These are phyloP conservation scores for Melitaea cinxia DNA, from an alignment of 1,140 invertebrate genomes.

Conservation along the genomic window DNA sequence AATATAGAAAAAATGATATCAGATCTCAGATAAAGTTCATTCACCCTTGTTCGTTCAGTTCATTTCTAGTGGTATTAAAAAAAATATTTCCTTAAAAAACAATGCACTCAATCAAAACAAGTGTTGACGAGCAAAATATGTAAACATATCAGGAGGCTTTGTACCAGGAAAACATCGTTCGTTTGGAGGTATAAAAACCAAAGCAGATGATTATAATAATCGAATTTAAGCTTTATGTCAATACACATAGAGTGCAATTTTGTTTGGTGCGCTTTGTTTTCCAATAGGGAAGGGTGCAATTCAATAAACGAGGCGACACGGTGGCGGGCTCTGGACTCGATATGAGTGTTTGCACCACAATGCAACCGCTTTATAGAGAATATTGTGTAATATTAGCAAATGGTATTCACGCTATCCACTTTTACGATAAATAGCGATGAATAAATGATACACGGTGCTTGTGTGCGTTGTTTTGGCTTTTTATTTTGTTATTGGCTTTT, in stretches of 20 bases:
- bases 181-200: constrained; percentile 13
- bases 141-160: constrained; percentile 24
- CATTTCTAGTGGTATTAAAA: too few species aligned
- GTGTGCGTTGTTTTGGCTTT: neutral
- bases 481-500: neutral
- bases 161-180: constrained; percentile 27
- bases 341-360: constrained; percentile 39
- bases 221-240: constrained; percentile 6
- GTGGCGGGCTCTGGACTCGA: constrained; percentile 37
- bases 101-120: constrained; percentile 15
- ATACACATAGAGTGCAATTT: constrained; percentile 8
- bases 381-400: constrained; percentile 30
- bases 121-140: constrained; percentile 23
- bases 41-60: neutral
- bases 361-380: constrained; percentile 33
- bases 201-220: neutral
- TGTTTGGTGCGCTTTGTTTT: constrained; percentile 7
- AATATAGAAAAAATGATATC: too few species aligned
- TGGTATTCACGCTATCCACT: constrained; percentile 24
- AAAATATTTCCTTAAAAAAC: constrained; percentile 4
- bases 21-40: neutral
- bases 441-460: neutral
- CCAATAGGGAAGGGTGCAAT: constrained; percentile 32
- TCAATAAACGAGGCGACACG: constrained; percentile 46
- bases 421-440: constrained; percentile 1